Evolutionary conservation across 2,888 invertebrate species (phyloP).

Genomic region (Polylopha cassiicola): DNA sequence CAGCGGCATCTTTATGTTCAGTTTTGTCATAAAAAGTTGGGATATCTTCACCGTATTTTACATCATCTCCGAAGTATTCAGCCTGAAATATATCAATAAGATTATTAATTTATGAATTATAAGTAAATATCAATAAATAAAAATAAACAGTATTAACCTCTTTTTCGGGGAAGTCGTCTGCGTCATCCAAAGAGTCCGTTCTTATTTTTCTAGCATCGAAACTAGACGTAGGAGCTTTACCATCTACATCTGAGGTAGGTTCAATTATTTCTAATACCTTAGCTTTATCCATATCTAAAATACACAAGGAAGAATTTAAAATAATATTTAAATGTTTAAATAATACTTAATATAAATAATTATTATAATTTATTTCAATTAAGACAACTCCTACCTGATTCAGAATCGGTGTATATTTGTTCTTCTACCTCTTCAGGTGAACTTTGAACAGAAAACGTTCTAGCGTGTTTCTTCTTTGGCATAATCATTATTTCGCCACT

Average conservation of each 20-base stretch:
- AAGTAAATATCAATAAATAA: neutral
- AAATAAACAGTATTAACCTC: constrained; percentile 43
- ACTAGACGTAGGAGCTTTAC: constrained; percentile 54
- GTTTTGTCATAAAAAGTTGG: constrained; percentile 28
- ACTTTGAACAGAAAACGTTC: constrained; percentile 73
- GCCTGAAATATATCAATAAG: constrained; percentile 36
- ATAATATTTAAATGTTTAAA: too few relatives aligned
- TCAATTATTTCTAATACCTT: constrained; percentile 74
- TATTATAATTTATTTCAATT: constrained; percentile 2
- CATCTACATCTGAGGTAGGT: constrained; percentile 63
- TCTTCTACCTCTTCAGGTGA: constrained; percentile 75
- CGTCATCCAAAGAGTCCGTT: constrained; percentile 72
- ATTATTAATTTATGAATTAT: neutral
- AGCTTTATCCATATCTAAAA: constrained; percentile 72
- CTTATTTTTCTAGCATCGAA: constrained; percentile 68
- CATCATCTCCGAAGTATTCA: constrained; percentile 60
- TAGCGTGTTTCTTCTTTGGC: constrained; percentile 68
- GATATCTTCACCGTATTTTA: constrained; percentile 42
- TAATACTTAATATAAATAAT: constrained; percentile 1
- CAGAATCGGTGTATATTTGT: constrained; percentile 73
- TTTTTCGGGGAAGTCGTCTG: constrained; percentile 73
- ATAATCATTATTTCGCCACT: constrained; percentile 68
- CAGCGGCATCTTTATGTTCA: constrained; percentile 32
- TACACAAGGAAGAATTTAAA: constrained; percentile 10
- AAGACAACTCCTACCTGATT: constrained; percentile 58